Evolutionary conservation across 2,888 invertebrate species (phyloP), one percentile per base, ranked within the genome.

Genomic region (Hipparchia semele): DNA sequence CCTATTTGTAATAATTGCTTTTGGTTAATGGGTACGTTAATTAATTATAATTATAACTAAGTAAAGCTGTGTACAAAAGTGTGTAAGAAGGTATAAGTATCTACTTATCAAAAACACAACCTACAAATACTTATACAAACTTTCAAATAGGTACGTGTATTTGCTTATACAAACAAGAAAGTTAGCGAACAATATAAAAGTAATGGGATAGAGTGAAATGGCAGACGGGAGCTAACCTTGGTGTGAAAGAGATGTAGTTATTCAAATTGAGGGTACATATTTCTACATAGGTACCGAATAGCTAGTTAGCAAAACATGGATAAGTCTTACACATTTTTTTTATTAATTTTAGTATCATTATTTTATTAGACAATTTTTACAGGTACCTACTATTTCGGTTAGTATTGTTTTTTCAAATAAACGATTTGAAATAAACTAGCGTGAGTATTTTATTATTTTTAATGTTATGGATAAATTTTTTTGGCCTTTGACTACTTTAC

Each of bases 171-270:
- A 94, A 93, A 93, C 94, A 94, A 94, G 93, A 93, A 94, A 94
- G 93, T 93, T 93, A 93, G 93, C 92, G 94, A 94, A 94, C 94
- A 92, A 93, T 93, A 94, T 94, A 93, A 93, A 94, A 92, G 92
- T 93, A 93, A 94, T 94, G 91, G 91, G 89, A 90, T 89, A 91
- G 92, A 93, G 81, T 74, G 89, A 88, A 86, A 91, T 77, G 76
- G 85, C 70, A 75, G 79, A 77, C 75, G 75, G 79, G 77, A 80
- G 76, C 73, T 72, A 73, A 69, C 73, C 73, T 78, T 77, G 76
- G 92, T 78, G 86, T 64, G 85, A 93, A 80, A 76, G 92, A 88
- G 94, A 92, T 75, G 79, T 83, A 82, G 84, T 88, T 90, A 93
- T 92, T 93, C 90, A 94, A 93, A 94, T 92, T 92, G 92, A 93